Conservation (phyloP, 2,113 vertebrate genomes). For the Brachirus orientalis region DNA sequence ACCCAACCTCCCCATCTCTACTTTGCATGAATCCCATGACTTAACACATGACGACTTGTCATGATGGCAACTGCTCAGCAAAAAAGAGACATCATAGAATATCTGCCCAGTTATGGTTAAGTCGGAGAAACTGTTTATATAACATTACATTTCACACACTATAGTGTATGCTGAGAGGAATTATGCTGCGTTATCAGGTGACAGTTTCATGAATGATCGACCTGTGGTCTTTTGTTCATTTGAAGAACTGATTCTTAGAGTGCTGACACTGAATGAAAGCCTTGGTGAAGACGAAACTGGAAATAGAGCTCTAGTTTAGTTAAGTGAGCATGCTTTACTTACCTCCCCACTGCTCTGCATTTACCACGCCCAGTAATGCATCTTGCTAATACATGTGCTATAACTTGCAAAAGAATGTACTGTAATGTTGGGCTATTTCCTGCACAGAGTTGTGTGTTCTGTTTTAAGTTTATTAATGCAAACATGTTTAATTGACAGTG, state of each 20-base stretch:
- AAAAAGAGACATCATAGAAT: constrained; percentile 70
- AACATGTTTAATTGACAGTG: constrained; percentile 30
- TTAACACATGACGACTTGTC: constrained; percentile 58
- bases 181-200: constrained; percentile 31
- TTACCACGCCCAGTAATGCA: constrained; percentile 59
- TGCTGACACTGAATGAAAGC: constrained; percentile 55
- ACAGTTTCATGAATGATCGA: constrained; percentile 47
- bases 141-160: constrained; percentile 57
- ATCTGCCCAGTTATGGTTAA: constrained; percentile 52
- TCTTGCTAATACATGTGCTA: constrained; percentile 71
- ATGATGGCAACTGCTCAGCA: constrained; percentile 67
- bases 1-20: constrained; percentile 34
- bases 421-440: constrained; percentile 52
- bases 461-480: constrained; percentile 44
- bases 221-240: constrained; percentile 58
- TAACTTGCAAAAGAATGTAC: constrained; percentile 64
- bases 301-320: constrained; percentile 72
- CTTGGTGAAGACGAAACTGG: constrained; percentile 51
- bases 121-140: constrained; percentile 49
- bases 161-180: constrained; percentile 51
- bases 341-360: constrained; percentile 55
- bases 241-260: constrained; percentile 62
- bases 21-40: constrained; percentile 81
- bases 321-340: constrained; percentile 73
- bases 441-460: constrained; percentile 31